Percentiles rank a stretch among this genome's conserved stretches.
phyloP scores from a whole-genome alignment of 2,888 invertebrate genomes.

The Leptodirus hochenwartii region DNA sequence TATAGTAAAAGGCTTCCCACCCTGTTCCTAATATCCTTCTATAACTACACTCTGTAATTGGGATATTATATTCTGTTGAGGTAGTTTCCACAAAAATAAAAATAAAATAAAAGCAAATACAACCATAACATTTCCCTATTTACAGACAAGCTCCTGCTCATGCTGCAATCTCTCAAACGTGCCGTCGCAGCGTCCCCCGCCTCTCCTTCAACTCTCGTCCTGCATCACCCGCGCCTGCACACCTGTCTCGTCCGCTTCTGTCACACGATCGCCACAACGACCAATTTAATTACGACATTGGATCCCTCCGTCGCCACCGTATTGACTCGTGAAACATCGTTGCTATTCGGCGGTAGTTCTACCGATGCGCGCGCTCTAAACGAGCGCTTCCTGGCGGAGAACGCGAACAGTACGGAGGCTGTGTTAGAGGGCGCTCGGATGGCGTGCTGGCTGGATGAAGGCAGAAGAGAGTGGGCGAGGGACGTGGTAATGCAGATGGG shows the following conservation, averaged over 20 bases:
- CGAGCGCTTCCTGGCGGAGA: slow-evolving; percentile 45
- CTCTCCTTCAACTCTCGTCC: slow-evolving; percentile 47
- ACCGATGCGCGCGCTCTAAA: slow-evolving; percentile 41
- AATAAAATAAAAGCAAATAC: too few relatives aligned
- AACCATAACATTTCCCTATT: too few relatives aligned
- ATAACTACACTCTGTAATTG: too few relatives aligned
- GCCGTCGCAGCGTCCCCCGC: too few relatives aligned
- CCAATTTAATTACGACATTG: slow-evolving; percentile 25
- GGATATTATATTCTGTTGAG: too few relatives aligned
- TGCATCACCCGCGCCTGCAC: slow-evolving; percentile 65
- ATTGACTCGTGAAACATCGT: slow-evolving; percentile 31
- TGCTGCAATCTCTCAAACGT: slow-evolving; percentile 90
- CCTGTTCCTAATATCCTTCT: too few relatives aligned
- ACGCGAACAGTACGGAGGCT: slow-evolving; percentile 48
- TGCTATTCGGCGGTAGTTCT: slow-evolving; percentile 37
- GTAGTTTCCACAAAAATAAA: too few relatives aligned
- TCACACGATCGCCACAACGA: slow-evolving; percentile 25
- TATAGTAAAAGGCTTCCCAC: too few relatives aligned
- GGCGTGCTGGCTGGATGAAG: slow-evolving; percentile 55
- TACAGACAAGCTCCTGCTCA: slow-evolving; percentile 72
- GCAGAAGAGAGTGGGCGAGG: too few relatives aligned
- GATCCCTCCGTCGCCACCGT: slow-evolving; percentile 34
- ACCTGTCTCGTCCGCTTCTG: slow-evolving; percentile 70
- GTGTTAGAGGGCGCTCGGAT: slow-evolving; percentile 70
- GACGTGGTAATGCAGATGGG: too few relatives aligned